Conservation (phyloP, 2,113 vertebrate genomes). For the Thinocorus orbignyianus region DNA sequence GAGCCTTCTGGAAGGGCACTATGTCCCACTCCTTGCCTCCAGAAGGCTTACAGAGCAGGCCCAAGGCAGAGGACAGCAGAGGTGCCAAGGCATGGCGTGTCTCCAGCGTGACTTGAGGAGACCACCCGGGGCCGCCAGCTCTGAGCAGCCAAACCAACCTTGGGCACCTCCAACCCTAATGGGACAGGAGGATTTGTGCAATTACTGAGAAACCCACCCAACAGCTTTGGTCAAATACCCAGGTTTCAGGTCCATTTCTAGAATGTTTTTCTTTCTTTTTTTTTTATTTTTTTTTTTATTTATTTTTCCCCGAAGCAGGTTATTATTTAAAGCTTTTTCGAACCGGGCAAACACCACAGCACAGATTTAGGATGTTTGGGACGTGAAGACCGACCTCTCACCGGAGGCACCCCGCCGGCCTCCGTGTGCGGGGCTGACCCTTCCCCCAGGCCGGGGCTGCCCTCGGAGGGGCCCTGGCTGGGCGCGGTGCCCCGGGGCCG, state of each 20-base stretch:
- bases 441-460: too few species aligned
- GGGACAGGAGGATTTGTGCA: neutral
- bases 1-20: rapidly evolving
- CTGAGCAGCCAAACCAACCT: neutral
- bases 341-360: neutral
- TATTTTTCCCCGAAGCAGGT: rapidly evolving
- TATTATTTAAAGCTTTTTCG: neutral
- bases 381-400: too few species aligned
- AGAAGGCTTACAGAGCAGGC: neutral
- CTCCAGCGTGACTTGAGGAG: rapidly evolving
- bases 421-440: neutral
- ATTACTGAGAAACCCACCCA: neutral
- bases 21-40: too few species aligned
- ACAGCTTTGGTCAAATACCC: rapidly evolving
- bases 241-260: neutral
- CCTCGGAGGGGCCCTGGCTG: neutral
- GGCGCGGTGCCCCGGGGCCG: neutral
- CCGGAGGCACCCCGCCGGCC: rapidly evolving
- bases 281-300: too few species aligned
- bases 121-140: rapidly evolving
- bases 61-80: neutral
- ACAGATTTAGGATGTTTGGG: neutral
- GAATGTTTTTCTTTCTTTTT: neutral
- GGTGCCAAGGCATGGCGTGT: rapidly evolving
- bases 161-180: rapidly evolving